Conservation (phyloP, 1,140 invertebrate species). For the Paraescarpia echinospica region DNA sequence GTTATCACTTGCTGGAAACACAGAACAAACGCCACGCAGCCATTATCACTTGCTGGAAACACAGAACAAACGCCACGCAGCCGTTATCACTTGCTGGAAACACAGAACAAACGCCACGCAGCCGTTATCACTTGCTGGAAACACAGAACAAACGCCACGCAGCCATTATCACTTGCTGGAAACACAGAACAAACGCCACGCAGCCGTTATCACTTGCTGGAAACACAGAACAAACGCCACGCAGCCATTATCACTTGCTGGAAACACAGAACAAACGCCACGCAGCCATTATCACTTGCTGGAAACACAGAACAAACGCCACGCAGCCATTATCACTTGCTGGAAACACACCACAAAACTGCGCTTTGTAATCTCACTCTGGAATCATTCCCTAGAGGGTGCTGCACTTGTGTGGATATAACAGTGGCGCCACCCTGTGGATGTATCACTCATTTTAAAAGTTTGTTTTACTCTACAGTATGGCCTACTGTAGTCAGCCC, state of each 20-base stretch:
- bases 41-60: slow-evolving; percentile 68
- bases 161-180: slow-evolving; percentile 71
- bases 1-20: slow-evolving; percentile 66
- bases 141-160: slow-evolving; percentile 95
- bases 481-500: too few species aligned
- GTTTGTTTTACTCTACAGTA: too few species aligned
- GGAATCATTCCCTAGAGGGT: too few species aligned
- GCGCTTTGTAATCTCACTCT: not conserved
- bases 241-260: slow-evolving; percentile 75
- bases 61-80: slow-evolving; percentile 94
- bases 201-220: slow-evolving; percentile 75
- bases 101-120: slow-evolving; percentile 96
- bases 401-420: too few species aligned
- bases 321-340: slow-evolving; percentile 81
- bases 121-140: slow-evolving; percentile 68
- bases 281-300: slow-evolving; percentile 77
- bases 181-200: slow-evolving; percentile 92
- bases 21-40: slow-evolving; percentile 96
- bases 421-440: too few species aligned
- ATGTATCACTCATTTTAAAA: too few species aligned
- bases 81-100: slow-evolving; percentile 68
- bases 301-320: slow-evolving; percentile 86
- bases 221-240: slow-evolving; percentile 92
- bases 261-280: slow-evolving; percentile 90
- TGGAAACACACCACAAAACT: not conserved